Evolutionary conservation across 2,113 vertebrate genomes (phyloP), one percentile per base, ranked within the genome.

Genomic region (Alexandromys fortis): DNA sequence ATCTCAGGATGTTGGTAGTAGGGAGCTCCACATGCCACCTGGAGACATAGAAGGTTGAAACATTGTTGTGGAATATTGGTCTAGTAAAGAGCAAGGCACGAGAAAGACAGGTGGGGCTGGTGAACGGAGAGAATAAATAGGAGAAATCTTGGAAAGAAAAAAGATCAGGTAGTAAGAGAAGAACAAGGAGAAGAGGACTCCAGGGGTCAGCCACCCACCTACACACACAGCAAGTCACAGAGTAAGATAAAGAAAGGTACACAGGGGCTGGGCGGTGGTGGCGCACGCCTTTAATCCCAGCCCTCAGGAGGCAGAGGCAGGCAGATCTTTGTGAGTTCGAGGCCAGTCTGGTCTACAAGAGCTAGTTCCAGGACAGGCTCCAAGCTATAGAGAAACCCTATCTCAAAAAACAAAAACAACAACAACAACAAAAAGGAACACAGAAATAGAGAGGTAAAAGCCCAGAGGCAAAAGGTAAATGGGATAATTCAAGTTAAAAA

Each of bases 21-120:
- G 83, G n/a, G 65, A 17, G 24, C 61, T 90, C 86, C 95, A 38
- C 17, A 7, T 70, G 90, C 72, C 52, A 97, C 95, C 98, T 98
- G 79, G 5, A 85, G 88, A 92, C 45, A 96, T 28, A 97, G 16
- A 63, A 86, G 58, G 78, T 70, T 63, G 45, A 42, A 49, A 24
- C 85, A 33, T 26, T 90, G 86, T 73, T 38, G 70, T 38, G n/a
- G 17, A 73, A 38, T 73, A 21, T 16, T 28, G 63, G 70, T n/a
- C 35, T 72, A 72, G 9, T 38, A n/a, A 70, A n/a, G 70, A 72
- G 16, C 68, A n/a, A 72, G 33, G 16, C 35, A 35, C 35, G 33
- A 72, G 68, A 19, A 19, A n/a, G 68, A 72, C 7, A 21, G 17
- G 3, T 19, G 35, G 70, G 70, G 7, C 35, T n/a, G 70, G 17